phyloP scores from a whole-genome alignment of 2,888 invertebrate genomes.

The Drosophila borborema region DNA sequence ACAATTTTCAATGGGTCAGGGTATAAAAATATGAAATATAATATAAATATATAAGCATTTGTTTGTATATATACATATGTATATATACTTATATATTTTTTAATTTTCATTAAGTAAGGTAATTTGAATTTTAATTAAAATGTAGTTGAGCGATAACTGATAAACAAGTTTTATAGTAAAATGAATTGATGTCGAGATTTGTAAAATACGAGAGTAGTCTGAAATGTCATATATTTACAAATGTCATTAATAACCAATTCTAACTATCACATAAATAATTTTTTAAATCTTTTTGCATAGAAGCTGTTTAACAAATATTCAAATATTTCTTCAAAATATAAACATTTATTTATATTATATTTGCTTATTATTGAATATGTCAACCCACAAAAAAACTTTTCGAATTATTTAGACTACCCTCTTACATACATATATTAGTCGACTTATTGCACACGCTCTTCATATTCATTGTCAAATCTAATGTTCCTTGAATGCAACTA shows the following conservation, averaged over 20 bases:
- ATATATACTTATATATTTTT: background rate
- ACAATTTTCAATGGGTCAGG: too few species aligned
- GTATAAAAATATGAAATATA: background rate
- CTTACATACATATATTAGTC: background rate
- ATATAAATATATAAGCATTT: too few species aligned
- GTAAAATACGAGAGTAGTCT: background rate
- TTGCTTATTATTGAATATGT: background rate
- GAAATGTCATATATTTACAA: background rate
- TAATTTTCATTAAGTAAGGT: background rate
- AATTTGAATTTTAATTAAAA: background rate
- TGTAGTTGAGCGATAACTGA: background rate
- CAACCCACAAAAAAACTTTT: background rate
- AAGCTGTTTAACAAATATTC: too few species aligned
- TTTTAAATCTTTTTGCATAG: too few species aligned
- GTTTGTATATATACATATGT: too few species aligned
- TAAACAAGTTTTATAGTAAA: background rate
- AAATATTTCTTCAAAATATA: too few species aligned
- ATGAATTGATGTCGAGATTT: background rate
- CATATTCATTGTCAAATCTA: slow-evolving; percentile 7
- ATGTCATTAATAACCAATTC: background rate
- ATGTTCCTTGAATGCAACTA: slow-evolving; percentile 69
- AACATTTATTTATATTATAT: background rate
- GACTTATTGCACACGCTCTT: background rate
- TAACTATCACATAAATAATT: too few species aligned
- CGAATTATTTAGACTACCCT: background rate